Evolutionary conservation across 53 echinoderm and acorn worm species (phyloP).

Genomic region (Stichopus horrens): DNA sequence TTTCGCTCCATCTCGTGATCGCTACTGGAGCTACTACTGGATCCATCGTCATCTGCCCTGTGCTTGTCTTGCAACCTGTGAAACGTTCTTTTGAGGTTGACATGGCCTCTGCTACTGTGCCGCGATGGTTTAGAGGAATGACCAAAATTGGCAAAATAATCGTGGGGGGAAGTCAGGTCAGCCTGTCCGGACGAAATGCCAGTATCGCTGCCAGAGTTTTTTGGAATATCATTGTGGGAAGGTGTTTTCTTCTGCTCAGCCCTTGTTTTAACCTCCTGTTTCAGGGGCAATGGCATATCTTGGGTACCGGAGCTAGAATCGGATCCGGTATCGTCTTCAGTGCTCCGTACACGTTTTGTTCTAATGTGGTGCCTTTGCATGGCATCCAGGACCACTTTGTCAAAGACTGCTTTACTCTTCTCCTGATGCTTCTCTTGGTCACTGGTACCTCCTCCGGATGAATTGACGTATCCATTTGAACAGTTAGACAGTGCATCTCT

Average conservation of each 20-base stretch:
- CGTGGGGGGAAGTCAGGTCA: neutral
- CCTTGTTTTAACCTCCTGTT: neutral
- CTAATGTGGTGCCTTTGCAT: slow-evolving; percentile 80
- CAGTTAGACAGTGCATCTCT: slow-evolving; percentile 12
- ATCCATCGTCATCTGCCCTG: neutral
- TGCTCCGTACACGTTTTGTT: slow-evolving; percentile 40
- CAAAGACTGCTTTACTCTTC: slow-evolving; percentile 63
- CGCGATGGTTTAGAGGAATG: neutral
- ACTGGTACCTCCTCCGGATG: slow-evolving; percentile 42
- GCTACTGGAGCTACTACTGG: slow-evolving; percentile 11
- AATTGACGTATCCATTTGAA: slow-evolving; percentile 8
- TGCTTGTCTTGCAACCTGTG: slow-evolving; percentile 18
- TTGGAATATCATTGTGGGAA: neutral
- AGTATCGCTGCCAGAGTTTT: slow-evolving; percentile 34
- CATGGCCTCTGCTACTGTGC: neutral
- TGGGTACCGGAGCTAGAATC: slow-evolving; percentile 56
- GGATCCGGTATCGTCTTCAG: slow-evolving; percentile 48
- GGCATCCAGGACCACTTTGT: slow-evolving; percentile 79
- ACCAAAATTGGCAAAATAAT: neutral
- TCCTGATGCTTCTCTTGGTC: slow-evolving; percentile 53
- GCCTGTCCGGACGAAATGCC: slow-evolving; percentile 52
- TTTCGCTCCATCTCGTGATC: slow-evolving; percentile 57
- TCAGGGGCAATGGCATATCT: neutral
- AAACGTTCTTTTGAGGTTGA: slow-evolving; percentile 1
- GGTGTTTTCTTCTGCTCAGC: neutral